A percentile compares a stretch with the other conserved stretches of the same genome.
phyloP scores from a whole-genome alignment of 92 coral and sea anemone species.

The Chrysogorgia sp. region DNA sequence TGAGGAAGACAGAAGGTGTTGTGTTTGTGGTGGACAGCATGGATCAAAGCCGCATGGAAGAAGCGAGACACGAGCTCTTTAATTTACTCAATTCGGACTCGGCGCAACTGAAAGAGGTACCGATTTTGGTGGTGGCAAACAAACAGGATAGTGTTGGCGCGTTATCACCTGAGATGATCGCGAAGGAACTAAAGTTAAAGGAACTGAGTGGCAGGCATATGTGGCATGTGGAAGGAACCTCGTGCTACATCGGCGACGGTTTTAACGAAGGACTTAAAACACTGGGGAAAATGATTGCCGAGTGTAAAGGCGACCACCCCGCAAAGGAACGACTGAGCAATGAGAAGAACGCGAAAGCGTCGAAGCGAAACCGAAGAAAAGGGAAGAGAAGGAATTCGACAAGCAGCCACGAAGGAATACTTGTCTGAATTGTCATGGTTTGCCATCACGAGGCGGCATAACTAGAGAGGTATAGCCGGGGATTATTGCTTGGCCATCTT shows the following conservation, averaged over 20 bases:
- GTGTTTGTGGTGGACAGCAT: constrained; percentile 96
- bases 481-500: too few species aligned
- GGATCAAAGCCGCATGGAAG: constrained; percentile 82
- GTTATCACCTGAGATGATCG: constrained; percentile 72
- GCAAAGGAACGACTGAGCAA: neutral
- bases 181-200: constrained; percentile 71
- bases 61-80: constrained; percentile 91
- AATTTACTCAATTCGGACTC: constrained; percentile 85
- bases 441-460: too few species aligned
- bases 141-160: constrained; percentile 92
- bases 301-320: constrained; percentile 70
- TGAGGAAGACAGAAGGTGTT: constrained; percentile 82
- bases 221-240: constrained; percentile 92
- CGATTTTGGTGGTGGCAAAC: constrained; percentile 87
- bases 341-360: constrained; percentile 14
- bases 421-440: neutral
- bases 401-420: constrained; percentile 28
- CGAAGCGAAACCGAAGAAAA: constrained; percentile 19
- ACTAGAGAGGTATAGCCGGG: too few species aligned
- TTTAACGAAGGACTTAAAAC: constrained; percentile 79
- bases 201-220: constrained; percentile 77
- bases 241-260: constrained; percentile 92
- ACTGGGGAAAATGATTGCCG: constrained; percentile 90
- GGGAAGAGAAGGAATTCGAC: constrained; percentile 24
- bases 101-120: constrained; percentile 92